Evolutionary conservation across 2,113 vertebrate genomes (phyloP), one percentile per base, ranked within the genome.

Genomic region (Mobula birostris): DNA sequence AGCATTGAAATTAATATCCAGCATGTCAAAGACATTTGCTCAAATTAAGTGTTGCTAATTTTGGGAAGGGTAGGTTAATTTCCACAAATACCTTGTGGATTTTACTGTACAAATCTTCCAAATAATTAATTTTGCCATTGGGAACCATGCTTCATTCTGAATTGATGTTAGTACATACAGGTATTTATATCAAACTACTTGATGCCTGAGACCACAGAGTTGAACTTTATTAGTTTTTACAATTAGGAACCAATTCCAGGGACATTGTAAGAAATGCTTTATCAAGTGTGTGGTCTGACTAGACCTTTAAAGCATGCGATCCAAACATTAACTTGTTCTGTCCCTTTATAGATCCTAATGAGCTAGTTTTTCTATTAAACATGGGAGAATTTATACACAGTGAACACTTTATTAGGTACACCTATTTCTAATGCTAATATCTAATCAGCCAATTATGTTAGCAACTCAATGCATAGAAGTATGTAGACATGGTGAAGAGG

Each of bases 91-190:
- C 83, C 56, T 1, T 61, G 24, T 61, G 58, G 83, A 87, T 48
- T 29, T 61, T 61, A 58, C 24, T 56, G 29, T 14, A 48, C 27
- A 27, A 87, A 87, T 87, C 48, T 4, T 87, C 83, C 58, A 27
- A 87, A 87, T 87, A 29, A 87, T 87, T 61, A 61, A 87, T 61
- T 87, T 87, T 87, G 48, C 83, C 14, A 24, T 61, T 61, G 83
- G 83, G 83, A 87, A 12, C 27, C 83, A 87, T 4, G 29, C 27
- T 87, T 87, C 56, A 87, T 61, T 61, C 56, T 11, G 9, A 87
- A 87, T 87, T 61, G 58, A 87, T 61, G 58, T 56, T 56, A 87
- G 58, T 29, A 87, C 8, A 24, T 87, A 61, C 83, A 58, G 56
- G 83, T 48, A 58, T 87, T 85, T 61, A 61, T 9, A 87, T 87